A percentile compares a stretch with the other conserved stretches of the same genome.
phyloP scores from a whole-genome alignment of 2,113 vertebrate species.

The Halichoerus grypus region DNA sequence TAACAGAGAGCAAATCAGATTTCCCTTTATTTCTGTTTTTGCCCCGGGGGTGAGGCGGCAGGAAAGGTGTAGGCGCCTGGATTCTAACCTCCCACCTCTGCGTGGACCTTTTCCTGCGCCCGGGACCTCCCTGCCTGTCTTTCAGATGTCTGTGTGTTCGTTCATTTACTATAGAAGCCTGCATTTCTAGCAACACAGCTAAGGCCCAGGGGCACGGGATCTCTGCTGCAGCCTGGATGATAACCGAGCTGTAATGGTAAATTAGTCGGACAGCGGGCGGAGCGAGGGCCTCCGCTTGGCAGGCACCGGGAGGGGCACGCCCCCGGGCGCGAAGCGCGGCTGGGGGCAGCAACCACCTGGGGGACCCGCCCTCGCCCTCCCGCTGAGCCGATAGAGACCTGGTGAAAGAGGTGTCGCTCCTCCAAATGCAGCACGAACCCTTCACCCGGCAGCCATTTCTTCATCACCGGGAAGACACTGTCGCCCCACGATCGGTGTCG shows the following conservation, averaged over 20 bases:
- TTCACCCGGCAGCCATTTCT: too few species aligned
- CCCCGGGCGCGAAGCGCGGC: background rate
- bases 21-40: background rate
- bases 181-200: background rate
- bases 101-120: background rate
- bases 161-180: background rate
- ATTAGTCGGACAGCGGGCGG: background rate
- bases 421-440: fast-evolving
- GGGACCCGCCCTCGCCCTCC: background rate
- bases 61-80: too few species aligned
- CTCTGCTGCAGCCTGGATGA: background rate
- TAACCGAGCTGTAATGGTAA: background rate
- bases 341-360: background rate
- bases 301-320: background rate
- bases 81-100: background rate
- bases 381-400: background rate
- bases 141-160: background rate
- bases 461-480: fast-evolving
- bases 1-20: background rate
- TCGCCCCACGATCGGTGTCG: fast-evolving
- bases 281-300: fast-evolving
- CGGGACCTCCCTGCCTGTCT: background rate
- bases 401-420: background rate
- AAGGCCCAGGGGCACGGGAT: background rate
- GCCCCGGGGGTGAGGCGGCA: background rate